Conservation (phyloP, 2,797 vertebrate genomes). For the Anabas testudineus region DNA sequence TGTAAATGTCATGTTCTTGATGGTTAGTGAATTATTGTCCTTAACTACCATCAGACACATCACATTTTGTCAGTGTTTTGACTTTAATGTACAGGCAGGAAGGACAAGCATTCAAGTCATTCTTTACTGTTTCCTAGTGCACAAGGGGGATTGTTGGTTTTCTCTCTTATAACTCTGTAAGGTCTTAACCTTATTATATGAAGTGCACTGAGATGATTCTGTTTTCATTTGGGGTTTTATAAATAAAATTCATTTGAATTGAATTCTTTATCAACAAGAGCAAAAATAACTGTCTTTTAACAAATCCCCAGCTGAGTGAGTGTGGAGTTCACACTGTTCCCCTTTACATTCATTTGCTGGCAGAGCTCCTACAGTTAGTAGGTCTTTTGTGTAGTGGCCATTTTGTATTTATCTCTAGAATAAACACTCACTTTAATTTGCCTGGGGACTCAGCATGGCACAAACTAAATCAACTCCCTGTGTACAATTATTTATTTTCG, state of each 20-base stretch:
- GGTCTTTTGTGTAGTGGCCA: constrained; percentile 47
- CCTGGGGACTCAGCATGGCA: constrained; percentile 65
- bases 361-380: constrained; percentile 40
- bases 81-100: constrained; percentile 2
- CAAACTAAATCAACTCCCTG: constrained; percentile 70
- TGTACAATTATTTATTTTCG: constrained; percentile 67
- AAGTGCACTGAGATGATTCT: no score
- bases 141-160: no score
- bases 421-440: constrained; percentile 75
- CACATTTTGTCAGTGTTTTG: not conserved
- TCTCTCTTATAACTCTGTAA: no score
- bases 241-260: no score
- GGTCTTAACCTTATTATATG: no score
- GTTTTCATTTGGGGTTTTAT: no score
- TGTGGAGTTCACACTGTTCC: constrained; percentile 39
- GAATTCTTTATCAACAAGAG: constrained; percentile 5
- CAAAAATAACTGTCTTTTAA: constrained; percentile 13
- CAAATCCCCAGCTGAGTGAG: constrained; percentile 33
- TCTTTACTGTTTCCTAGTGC: no score
- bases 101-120: not conserved
- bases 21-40: constrained; percentile 36
- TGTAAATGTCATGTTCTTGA: constrained; percentile 63
- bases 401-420: constrained; percentile 59
- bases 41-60: constrained; percentile 3
- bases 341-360: constrained; percentile 38